Evolutionary conservation across 2,888 invertebrate species (phyloP).

Genomic region (Tinea semifulvella): DNA sequence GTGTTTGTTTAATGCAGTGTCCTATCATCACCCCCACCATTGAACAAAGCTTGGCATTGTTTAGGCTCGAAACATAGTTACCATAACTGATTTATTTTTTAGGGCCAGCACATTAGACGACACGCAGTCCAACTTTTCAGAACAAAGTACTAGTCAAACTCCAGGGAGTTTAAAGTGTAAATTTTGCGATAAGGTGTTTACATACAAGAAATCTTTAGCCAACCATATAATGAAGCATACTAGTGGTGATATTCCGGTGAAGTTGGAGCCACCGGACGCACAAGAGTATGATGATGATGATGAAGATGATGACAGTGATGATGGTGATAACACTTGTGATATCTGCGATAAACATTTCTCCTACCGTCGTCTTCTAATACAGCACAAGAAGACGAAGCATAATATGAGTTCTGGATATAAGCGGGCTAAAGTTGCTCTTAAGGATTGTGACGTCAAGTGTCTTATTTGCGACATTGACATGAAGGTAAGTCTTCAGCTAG

Average conservation of each 20-base stretch:
- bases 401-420: slow-evolving; percentile 51
- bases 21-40: too few species aligned
- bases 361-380: slow-evolving; percentile 44
- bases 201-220: slow-evolving; percentile 42
- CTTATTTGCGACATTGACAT: slow-evolving; percentile 54
- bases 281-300: slow-evolving; percentile 42
- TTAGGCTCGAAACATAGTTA: not conserved
- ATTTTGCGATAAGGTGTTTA: slow-evolving; percentile 47
- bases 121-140: slow-evolving; percentile 34
- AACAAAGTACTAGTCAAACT: slow-evolving; percentile 25
- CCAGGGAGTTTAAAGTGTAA: slow-evolving; percentile 33
- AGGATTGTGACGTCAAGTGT: slow-evolving; percentile 52
- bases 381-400: slow-evolving; percentile 55
- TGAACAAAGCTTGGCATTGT: too few species aligned
- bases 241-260: slow-evolving; percentile 29
- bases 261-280: slow-evolving; percentile 32
- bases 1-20: too few species aligned
- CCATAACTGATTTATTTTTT: not conserved
- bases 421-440: slow-evolving; percentile 47
- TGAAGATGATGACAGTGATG: slow-evolving; percentile 21
- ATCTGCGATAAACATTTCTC: slow-evolving; percentile 60
- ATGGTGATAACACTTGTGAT: slow-evolving; percentile 49
- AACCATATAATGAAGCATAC: slow-evolving; percentile 33
- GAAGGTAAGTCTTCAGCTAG: slow-evolving; percentile 37
- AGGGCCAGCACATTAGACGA: slow-evolving; percentile 41